Percentiles rank a stretch among this genome's conserved stretches.
Evolutionary conservation across 2,113 vertebrate genomes (phyloP).

Genomic region (Saccopteryx leptura): DNA sequence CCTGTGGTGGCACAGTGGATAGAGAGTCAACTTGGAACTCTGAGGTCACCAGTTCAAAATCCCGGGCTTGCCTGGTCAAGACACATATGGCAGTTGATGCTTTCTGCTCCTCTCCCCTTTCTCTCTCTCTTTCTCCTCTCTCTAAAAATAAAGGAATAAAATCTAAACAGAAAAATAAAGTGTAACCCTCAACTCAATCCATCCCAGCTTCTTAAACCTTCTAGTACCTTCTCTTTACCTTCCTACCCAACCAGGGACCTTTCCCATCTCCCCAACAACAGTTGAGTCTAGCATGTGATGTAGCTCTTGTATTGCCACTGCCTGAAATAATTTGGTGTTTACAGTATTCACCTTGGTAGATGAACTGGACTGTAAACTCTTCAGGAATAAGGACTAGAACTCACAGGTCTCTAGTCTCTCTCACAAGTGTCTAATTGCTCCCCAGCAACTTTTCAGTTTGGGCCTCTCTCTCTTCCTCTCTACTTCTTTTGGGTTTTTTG

Average conservation of each 20-base stretch:
- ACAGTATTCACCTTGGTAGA: background rate
- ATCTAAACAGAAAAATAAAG: background rate
- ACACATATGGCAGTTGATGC: too few relatives aligned
- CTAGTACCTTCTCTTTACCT: constrained; percentile 35
- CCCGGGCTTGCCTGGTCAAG: too few relatives aligned
- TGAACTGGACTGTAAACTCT: background rate
- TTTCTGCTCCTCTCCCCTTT: too few relatives aligned
- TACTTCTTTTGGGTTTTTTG: background rate
- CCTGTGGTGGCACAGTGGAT: too few relatives aligned
- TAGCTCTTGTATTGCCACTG: background rate
- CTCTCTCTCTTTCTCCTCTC: too few relatives aligned
- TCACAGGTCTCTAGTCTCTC: background rate
- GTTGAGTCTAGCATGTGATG: background rate
- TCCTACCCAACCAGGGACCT: background rate
- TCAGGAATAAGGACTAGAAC: background rate
- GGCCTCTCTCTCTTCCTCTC: background rate
- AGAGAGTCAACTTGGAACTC: too few relatives aligned
- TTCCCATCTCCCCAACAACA: background rate
- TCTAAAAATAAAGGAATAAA: too few relatives aligned
- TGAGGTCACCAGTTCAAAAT: too few relatives aligned
- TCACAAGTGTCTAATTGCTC: background rate
- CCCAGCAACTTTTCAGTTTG: background rate
- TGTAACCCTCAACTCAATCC: background rate
- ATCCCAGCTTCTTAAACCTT: constrained; percentile 59
- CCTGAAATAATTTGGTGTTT: background rate